Evolutionary conservation across 2,113 vertebrate genomes (phyloP).

Genomic region (Cyanistes caeruleus): DNA sequence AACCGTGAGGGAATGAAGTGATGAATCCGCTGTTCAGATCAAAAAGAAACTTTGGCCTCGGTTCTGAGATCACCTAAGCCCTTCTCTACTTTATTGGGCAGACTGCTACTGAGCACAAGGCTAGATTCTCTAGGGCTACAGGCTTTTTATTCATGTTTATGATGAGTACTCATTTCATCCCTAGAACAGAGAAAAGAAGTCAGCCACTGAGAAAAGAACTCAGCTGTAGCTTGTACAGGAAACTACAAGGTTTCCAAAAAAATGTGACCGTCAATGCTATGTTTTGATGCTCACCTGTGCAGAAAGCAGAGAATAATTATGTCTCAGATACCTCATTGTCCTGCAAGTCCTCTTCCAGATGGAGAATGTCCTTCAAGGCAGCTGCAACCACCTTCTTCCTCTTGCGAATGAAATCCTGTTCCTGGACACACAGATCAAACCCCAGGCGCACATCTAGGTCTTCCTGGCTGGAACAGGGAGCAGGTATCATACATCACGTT

Average conservation of each 20-base stretch:
- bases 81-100: not conserved
- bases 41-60: not conserved
- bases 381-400: constrained; percentile 75
- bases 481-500: not conserved
- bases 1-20: not conserved
- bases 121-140: not conserved
- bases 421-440: constrained; percentile 78
- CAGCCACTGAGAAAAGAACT: not conserved
- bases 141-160: not conserved
- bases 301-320: not conserved
- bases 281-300: not conserved
- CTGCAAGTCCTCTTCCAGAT: constrained; percentile 72
- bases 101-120: not conserved
- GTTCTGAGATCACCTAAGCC: not conserved
- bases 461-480: constrained; percentile 60
- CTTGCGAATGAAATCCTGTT: constrained; percentile 79
- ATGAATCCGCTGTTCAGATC: not conserved
- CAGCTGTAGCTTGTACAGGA: not conserved
- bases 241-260: not conserved
- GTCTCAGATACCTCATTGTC: constrained; percentile 69
- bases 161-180: not conserved
- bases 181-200: not conserved
- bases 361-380: constrained; percentile 77
- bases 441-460: constrained; percentile 77
- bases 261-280: not conserved